Base-by-base conservation (phyloP, 2,888 invertebrate genomes). In the Amiota communis region DNA sequence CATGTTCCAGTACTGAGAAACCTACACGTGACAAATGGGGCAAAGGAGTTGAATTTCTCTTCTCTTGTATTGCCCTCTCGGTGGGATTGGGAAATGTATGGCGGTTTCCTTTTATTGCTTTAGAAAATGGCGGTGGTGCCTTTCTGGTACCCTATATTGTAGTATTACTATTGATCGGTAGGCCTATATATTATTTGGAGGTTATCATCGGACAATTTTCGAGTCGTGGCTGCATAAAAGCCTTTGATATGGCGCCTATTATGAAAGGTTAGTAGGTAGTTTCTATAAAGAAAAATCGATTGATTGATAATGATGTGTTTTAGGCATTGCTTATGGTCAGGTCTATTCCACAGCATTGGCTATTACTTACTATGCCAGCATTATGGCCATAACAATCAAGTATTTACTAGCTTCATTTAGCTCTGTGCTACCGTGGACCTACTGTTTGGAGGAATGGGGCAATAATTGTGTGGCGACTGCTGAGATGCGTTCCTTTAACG, bases 161-260 rank as follows among this genome's bases (percentile, higher is more conserved):
- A 49, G 92, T 94, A 0, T 86, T 94, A 47, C 82, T 93, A 11
- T 83, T 94, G 1, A 91, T 94, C 59, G 94, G 94, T 10, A 90
- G 93, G 76, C 94, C 94, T 0, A 88, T 95, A 65, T 94, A 95
- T 82, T 94, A 93, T 82, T 89, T 95, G 89, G 95, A 95, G 87
- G 92, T 94, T 83, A 89, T 93, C 1, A 87, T 95, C 47, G 95
- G 95, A 8, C 95, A 95, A 87, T 95, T 94, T 85, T 92, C 92
- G 11, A 93, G 93, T 77, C 91, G 92, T 73, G 94, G 95, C 1
- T 93, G 93, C 72, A 92, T 94, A 13, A 92, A 92, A 78, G 92
- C 93, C 17, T 91, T 90, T 72, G 94, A 93, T 75, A 90, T 94
- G 85, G 91, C 91, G 8, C 95, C 95, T 11, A 90, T 93, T 0